A percentile compares a stretch with the other conserved stretches of the same genome.
phyloP scores from a whole-genome alignment of 2,797 vertebrate species.

The Rousettus madagascariensis region DNA sequence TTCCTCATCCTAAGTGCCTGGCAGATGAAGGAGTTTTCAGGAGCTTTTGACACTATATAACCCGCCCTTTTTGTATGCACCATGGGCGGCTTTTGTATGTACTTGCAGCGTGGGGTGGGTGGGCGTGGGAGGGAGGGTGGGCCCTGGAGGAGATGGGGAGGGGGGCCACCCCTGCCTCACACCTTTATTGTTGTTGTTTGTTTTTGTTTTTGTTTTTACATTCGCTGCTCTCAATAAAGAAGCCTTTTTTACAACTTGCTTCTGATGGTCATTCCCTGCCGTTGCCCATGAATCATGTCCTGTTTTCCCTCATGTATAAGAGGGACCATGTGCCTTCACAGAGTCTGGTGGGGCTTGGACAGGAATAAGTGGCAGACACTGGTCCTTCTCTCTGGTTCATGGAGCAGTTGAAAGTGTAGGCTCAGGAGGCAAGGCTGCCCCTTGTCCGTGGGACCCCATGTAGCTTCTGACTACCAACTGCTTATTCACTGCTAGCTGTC shows the following conservation, averaged over 20 bases:
- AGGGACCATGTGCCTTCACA: background rate
- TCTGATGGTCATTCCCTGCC: background rate
- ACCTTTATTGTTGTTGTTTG: slow-evolving; percentile 60
- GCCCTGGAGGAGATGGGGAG: slow-evolving; percentile 45
- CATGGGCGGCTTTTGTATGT: slow-evolving; percentile 79
- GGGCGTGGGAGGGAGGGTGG: slow-evolving; percentile 49
- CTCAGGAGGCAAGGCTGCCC: background rate
- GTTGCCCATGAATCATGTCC: background rate
- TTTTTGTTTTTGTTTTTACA: slow-evolving; percentile 80
- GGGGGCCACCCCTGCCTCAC: slow-evolving; percentile 38
- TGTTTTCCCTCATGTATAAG: background rate
- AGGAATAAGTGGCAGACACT: background rate
- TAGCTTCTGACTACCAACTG: background rate
- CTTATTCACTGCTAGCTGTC: background rate
- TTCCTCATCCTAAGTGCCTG: slow-evolving; percentile 92
- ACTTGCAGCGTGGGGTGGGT: slow-evolving; percentile 72
- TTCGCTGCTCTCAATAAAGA: slow-evolving; percentile 97
- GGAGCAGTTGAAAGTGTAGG: background rate
- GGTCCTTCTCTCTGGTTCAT: background rate
- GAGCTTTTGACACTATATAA: slow-evolving; percentile 83
- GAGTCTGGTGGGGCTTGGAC: background rate
- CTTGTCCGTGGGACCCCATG: background rate
- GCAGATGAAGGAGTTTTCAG: slow-evolving; percentile 95
- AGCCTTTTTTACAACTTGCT: slow-evolving; percentile 88
- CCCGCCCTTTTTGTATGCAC: slow-evolving; percentile 79